These are phyloP conservation scores for Cherax quadricarinatus DNA, from an alignment of 1,140 invertebrate genomes.

Conservation along the genomic window DNA sequence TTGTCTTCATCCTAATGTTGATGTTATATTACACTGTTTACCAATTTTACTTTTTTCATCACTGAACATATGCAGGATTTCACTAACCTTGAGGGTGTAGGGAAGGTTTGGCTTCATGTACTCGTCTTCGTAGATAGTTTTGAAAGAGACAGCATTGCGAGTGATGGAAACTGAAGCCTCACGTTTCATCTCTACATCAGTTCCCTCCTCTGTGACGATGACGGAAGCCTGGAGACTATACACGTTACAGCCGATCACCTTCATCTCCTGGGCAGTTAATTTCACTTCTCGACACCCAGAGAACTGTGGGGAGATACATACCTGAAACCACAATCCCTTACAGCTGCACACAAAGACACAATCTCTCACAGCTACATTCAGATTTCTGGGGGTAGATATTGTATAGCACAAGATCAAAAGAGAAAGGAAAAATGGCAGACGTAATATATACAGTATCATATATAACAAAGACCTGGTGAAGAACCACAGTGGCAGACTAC, in stretches of 20 bases:
- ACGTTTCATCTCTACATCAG: not conserved
- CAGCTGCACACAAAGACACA: no score
- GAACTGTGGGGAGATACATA: constrained; percentile 10
- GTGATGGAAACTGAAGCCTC: not conserved
- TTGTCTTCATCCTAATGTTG: no score
- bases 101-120: constrained; percentile 55
- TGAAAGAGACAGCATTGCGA: not conserved
- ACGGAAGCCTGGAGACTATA: not conserved
- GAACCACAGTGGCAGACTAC: no score
- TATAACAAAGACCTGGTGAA: no score
- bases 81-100: constrained; percentile 24
- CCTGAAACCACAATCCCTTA: no score
- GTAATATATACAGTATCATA: no score
- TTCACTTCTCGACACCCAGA: constrained; percentile 23
- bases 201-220: constrained; percentile 29
- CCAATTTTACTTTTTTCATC: not conserved
- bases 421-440: no score
- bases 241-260: constrained; percentile 31
- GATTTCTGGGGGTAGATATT: no score
- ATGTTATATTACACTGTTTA: no score
- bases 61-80: not conserved
- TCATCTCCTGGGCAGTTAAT: constrained; percentile 9
- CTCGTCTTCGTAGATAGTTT: constrained; percentile 14
- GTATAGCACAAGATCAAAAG: no score
- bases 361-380: no score